Percentiles rank a stretch among this genome's conserved stretches.
Evolutionary conservation across 37 sponge, comb jelly and placozoan species (phyloP).

Genomic region (Mnemiopsis leidyi): DNA sequence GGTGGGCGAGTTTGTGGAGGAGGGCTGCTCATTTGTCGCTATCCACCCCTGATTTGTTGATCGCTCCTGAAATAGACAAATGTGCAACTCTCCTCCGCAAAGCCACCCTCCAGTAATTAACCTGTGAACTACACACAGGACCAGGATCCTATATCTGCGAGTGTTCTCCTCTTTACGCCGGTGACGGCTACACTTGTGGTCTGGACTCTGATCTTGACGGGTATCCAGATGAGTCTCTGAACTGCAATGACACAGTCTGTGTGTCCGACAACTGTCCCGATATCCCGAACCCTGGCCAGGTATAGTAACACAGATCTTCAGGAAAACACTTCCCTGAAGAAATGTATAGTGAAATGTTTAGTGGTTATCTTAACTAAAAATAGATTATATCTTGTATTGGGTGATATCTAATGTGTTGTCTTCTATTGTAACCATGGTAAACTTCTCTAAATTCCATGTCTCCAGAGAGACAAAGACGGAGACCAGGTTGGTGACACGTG

Average conservation of each 20-base stretch:
- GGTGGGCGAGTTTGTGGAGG: no score
- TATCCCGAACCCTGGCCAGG: conserved; percentile 76
- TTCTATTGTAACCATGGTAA: background rate
- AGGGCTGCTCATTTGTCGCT: no score
- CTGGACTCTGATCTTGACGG: conserved; percentile 82
- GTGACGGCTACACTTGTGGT: conserved; percentile 75
- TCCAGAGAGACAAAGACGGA: conserved; percentile 70
- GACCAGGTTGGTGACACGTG: conserved; percentile 81
- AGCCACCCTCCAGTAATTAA: no score
- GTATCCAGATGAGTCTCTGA: conserved; percentile 69
- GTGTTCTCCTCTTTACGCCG: conserved; percentile 70
- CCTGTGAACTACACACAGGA: no score
- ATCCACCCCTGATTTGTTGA: no score
- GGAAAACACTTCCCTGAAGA: no score
- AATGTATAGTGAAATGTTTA: no score
- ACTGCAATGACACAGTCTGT: background rate
- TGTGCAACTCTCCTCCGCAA: no score
- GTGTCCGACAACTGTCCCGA: conserved; percentile 79
- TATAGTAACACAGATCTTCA: background rate
- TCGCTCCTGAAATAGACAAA: no score
- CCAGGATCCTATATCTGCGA: background rate
- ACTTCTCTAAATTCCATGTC: background rate
- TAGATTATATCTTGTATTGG: no score
- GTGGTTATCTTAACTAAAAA: no score
- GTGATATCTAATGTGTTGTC: background rate